Percentiles rank a stretch among this genome's conserved stretches.
phyloP scores from a whole-genome alignment of 1,140 invertebrate species.

The Lordiphosa clarofinis region DNA sequence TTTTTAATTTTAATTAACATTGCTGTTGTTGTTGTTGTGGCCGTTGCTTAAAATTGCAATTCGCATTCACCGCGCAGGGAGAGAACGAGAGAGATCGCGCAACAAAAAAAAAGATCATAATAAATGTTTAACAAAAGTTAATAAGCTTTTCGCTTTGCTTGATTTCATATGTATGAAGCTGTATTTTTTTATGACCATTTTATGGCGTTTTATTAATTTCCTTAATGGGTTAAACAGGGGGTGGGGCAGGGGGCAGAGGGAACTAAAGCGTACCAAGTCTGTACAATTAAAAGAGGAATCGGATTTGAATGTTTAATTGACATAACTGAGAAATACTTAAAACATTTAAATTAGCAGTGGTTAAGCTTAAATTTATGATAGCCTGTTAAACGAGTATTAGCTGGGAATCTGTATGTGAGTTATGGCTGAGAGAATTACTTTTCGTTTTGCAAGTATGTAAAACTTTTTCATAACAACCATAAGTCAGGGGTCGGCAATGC shows the following conservation, averaged over 20 bases:
- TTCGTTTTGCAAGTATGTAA: too few species aligned
- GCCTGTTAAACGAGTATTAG: too few species aligned
- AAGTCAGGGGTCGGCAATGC: too few species aligned
- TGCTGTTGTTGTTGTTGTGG: slow-evolving; percentile 34
- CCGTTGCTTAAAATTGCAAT: slow-evolving; percentile 47
- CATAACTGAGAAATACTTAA: slow-evolving; percentile 1
- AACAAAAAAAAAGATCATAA: slow-evolving; percentile 39
- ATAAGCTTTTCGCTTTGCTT: slow-evolving; percentile 37
- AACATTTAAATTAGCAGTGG: too few species aligned
- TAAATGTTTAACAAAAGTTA: slow-evolving; percentile 59
- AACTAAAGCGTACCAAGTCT: background rate
- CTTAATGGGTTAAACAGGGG: slow-evolving; percentile 22
- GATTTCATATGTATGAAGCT: slow-evolving; percentile 47
- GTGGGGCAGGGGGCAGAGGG: background rate
- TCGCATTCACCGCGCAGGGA: slow-evolving; percentile 47
- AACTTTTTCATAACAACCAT: too few species aligned
- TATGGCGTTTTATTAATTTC: slow-evolving; percentile 72
- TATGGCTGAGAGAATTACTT: too few species aligned
- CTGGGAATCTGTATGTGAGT: too few species aligned
- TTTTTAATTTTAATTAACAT: slow-evolving; percentile 69
- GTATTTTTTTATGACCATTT: slow-evolving; percentile 67
- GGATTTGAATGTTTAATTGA: slow-evolving; percentile 27
- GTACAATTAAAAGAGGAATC: slow-evolving; percentile 30
- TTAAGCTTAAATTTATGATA: too few species aligned
- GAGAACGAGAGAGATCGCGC: background rate